Evolutionary conservation across 2,113 vertebrate genomes (phyloP).

Genomic region (Mesitornis unicolor): DNA sequence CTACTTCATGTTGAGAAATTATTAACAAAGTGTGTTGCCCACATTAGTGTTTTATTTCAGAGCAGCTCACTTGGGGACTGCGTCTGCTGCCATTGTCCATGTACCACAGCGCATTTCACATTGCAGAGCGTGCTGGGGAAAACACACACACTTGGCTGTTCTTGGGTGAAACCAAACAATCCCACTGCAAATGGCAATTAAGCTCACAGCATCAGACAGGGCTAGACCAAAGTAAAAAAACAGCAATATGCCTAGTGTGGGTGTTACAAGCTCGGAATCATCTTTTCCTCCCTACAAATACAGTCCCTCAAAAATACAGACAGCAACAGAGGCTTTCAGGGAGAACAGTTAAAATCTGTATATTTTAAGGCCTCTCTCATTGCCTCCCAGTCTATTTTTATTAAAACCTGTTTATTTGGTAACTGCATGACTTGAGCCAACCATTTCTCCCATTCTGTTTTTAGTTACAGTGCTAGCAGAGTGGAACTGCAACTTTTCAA

Average conservation of each 20-base stretch:
- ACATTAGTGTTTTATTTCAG: neutral
- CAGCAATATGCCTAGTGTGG: fast-evolving
- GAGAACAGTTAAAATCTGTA: neutral
- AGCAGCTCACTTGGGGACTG: neutral
- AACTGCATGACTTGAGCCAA: neutral
- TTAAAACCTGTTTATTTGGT: neutral
- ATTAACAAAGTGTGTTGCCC: neutral
- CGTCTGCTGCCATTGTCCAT: fast-evolving
- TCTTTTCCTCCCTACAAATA: neutral
- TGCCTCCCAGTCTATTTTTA: neutral
- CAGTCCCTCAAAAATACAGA: neutral
- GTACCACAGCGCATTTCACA: fast-evolving
- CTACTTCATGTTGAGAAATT: neutral
- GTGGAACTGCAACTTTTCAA: neutral
- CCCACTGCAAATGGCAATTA: neutral
- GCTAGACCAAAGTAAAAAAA: neutral
- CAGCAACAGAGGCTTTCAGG: neutral
- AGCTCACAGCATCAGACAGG: neutral
- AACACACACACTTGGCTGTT: neutral
- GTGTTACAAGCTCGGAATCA: fast-evolving
- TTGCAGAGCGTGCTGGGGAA: neutral
- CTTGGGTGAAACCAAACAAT: neutral
- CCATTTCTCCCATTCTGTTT: neutral
- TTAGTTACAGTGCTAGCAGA: neutral
- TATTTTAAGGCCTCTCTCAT: neutral